phyloP scores from a whole-genome alignment of 2,113 vertebrate species.

The Scortum barcoo region DNA sequence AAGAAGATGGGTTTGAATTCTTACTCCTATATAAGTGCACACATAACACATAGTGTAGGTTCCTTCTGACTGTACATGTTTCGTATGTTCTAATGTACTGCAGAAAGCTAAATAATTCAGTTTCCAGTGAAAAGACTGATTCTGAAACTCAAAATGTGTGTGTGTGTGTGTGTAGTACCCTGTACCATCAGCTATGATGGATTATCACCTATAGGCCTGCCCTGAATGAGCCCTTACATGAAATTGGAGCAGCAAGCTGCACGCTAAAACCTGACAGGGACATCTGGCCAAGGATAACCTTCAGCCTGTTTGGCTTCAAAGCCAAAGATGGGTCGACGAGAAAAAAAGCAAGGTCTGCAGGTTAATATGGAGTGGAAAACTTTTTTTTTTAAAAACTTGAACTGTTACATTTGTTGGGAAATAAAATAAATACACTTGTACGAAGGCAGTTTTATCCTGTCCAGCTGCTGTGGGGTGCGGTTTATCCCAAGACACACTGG shows the following conservation, averaged over 20 bases:
- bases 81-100: conserved; percentile 6
- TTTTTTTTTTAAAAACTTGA: background rate
- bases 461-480: background rate
- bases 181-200: conserved; percentile 66
- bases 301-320: conserved; percentile 40
- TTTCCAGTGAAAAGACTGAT: conserved; percentile 14
- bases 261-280: conserved; percentile 52
- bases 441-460: background rate
- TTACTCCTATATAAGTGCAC: background rate
- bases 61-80: no score
- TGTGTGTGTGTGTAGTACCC: conserved; percentile 18
- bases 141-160: conserved; percentile 7
- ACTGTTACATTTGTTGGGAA: background rate
- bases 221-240: conserved; percentile 60
- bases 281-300: conserved; percentile 45
- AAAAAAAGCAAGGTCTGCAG: background rate
- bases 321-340: conserved; percentile 36
- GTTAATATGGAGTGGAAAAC: conserved; percentile 25
- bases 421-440: background rate
- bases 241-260: conserved; percentile 62
- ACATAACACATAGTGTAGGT: background rate
- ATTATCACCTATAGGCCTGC: conserved; percentile 62
- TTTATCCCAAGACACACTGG: background rate
- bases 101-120: conserved; percentile 8
- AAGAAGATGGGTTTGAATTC: background rate